Evolutionary conservation across 2,888 invertebrate genomes (phyloP), one percentile per base, ranked within the genome.

Genomic region (Lepidocyrtoides sp.): DNA sequence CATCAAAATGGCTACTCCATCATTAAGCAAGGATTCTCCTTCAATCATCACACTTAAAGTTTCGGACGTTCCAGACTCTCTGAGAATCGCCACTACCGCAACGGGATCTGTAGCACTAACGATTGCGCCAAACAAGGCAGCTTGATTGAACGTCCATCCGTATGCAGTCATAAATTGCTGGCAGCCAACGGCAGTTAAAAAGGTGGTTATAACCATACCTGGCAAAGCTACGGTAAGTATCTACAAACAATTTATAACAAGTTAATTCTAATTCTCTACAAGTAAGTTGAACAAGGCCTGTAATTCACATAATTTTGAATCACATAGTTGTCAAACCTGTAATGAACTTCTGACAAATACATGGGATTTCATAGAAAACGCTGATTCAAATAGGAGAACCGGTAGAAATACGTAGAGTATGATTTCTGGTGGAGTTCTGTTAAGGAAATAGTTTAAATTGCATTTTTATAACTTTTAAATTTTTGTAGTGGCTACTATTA

Each of bases 1-100:
- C 48, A 95, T 94, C 1, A 96, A 95, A 90, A 96, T 95, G 26
- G 95, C 95, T 7, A 95, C 95, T 7, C 95, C 96, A 93, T 96
- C 95, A 92, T 96, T 96, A 14, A 96, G 93, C 83, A 96, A 93
- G 1, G 95, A 95, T 93, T 96, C 96, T 4, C 96, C 96, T 93
- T 96, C 96, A 48, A 96, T 95, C 26, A 95, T 93, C 86, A 95
- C 95, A 8, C 95, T 95, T 48, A 96, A 93, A 77, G 95, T 94
- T 91, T 95, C 93, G 0, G 94, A 94, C 1, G 94, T 93, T 14
- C 94, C 94, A 32, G 26, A 95, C 95, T 17, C 95, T 95, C 69
- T 44, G 3, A 96, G 95, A 66, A 96, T 94, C 3, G 95, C 95
- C 5, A 96, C 95, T 0, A 96, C 95, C 10, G 96, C 95, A 0